Percentiles rank a stretch among this genome's conserved stretches.
Conservation (phyloP, 2,113 vertebrate species). For the Cacatua alba region DNA sequence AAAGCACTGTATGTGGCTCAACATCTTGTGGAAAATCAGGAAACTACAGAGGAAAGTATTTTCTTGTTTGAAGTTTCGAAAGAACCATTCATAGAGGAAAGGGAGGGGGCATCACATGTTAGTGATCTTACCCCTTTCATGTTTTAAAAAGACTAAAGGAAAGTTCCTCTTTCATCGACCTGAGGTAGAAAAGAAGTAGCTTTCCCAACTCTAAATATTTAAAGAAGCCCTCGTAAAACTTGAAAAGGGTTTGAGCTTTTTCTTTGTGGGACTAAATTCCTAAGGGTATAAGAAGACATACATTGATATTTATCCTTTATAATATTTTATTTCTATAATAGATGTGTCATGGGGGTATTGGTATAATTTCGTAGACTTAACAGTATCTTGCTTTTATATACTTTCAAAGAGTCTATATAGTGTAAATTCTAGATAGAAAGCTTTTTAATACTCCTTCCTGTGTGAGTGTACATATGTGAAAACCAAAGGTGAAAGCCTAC, state of each 20-base stretch:
- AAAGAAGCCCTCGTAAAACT: slow-evolving; percentile 52
- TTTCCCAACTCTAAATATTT: slow-evolving; percentile 71
- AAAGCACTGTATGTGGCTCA: neutral
- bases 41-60: slow-evolving; percentile 21
- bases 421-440: neutral
- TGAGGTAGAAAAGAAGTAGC: slow-evolving; percentile 34
- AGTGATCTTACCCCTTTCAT: slow-evolving; percentile 49
- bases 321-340: slow-evolving; percentile 56
- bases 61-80: slow-evolving; percentile 56
- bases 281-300: slow-evolving; percentile 19
- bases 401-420: slow-evolving; percentile 6
- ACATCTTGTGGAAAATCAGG: neutral
- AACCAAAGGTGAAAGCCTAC: neutral
- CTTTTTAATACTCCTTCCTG: neutral
- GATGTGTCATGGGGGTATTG: neutral
- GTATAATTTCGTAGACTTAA: slow-evolving; percentile 26
- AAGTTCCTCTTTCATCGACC: slow-evolving; percentile 48
- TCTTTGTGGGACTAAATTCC: slow-evolving; percentile 49
- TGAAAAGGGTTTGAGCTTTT: slow-evolving; percentile 56
- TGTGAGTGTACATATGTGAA: neutral
- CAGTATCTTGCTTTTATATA: slow-evolving; percentile 9
- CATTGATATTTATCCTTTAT: slow-evolving; percentile 43
- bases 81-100: slow-evolving; percentile 25
- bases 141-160: slow-evolving; percentile 56
- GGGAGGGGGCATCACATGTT: slow-evolving; percentile 18